These are phyloP conservation scores for Bombus balteatus DNA, from an alignment of 1,140 invertebrate genomes.

Conservation along the genomic window DNA sequence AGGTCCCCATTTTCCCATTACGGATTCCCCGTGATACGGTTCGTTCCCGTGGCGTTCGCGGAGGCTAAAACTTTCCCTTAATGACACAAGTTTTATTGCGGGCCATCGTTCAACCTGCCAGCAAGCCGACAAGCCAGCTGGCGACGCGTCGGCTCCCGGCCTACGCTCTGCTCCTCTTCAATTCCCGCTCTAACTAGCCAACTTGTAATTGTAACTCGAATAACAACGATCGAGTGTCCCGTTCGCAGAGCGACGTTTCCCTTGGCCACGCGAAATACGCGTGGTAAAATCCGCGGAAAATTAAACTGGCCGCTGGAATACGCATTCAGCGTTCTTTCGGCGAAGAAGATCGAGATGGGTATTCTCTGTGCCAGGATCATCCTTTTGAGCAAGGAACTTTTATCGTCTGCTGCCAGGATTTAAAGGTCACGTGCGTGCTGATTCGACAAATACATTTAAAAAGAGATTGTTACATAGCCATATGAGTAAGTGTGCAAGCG, in stretches of 20 bases:
- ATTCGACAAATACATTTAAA: background rate
- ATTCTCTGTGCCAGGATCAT: conserved; percentile 7
- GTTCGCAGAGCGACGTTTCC: background rate
- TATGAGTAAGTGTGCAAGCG: no score
- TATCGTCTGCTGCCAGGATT: background rate
- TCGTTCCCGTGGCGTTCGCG: conserved; percentile 18
- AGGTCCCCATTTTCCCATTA: conserved; percentile 64
- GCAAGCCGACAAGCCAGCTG: conserved; percentile 39
- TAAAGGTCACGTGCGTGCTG: background rate
- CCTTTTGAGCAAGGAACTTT: background rate
- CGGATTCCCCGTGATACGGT: conserved; percentile 62
- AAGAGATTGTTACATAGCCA: background rate
- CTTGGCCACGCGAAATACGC: background rate
- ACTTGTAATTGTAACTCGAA: conserved; percentile 39
- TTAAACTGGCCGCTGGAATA: background rate
- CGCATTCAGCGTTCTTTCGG: background rate
- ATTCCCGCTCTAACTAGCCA: conserved; percentile 23
- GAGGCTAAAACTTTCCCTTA: conserved; percentile 66
- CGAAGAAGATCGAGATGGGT: background rate
- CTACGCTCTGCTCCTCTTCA: conserved; percentile 12
- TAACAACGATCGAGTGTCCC: conserved; percentile 32
- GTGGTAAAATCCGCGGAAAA: background rate
- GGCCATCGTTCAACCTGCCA: conserved; percentile 67
- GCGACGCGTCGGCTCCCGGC: background rate
- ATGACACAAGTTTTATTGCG: conserved; percentile 70